Evolutionary conservation across 2,888 invertebrate species (phyloP).

Genomic region (Dicranocentrus wangi): DNA sequence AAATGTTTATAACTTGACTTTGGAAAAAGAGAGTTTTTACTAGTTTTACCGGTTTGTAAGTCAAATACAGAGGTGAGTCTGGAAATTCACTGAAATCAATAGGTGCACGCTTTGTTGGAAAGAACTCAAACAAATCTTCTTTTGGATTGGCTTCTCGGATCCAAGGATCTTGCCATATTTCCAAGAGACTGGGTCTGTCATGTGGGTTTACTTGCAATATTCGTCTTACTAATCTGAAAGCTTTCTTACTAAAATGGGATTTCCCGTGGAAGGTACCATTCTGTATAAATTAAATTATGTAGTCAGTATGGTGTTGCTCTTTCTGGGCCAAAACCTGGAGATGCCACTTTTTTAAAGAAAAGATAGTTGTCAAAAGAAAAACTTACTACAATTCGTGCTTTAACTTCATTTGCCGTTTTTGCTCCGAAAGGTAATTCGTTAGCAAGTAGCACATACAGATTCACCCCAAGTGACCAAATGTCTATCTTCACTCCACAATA

Average conservation of each 20-base stretch:
- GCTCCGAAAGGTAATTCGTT: slow-evolving; percentile 87
- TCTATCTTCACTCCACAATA: slow-evolving; percentile 79
- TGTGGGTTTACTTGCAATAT: slow-evolving; percentile 83
- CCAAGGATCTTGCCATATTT: slow-evolving; percentile 81
- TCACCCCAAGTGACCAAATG: slow-evolving; percentile 89
- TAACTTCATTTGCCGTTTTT: slow-evolving; percentile 79
- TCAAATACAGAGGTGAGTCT: not conserved
- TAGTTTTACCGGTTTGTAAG: slow-evolving; percentile 5
- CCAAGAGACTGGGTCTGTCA: slow-evolving; percentile 80
- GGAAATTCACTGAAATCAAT: too few species aligned
- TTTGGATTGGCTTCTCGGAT: slow-evolving; percentile 75
- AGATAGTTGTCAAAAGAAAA: too few species aligned
- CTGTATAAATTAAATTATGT: slow-evolving; percentile 6
- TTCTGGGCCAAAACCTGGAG: too few species aligned
- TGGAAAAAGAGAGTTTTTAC: too few species aligned
- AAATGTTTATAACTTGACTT: too few species aligned
- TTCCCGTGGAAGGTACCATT: slow-evolving; percentile 7
- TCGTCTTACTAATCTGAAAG: slow-evolving; percentile 78
- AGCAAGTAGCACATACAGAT: slow-evolving; percentile 84
- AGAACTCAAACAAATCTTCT: too few species aligned
- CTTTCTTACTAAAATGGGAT: slow-evolving; percentile 74
- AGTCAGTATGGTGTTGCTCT: too few species aligned
- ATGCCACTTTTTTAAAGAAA: too few species aligned
- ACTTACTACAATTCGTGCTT: slow-evolving; percentile 36
- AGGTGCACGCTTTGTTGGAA: too few species aligned